These are phyloP conservation scores for Vidua macroura DNA, from an alignment of 2,113 vertebrate genomes.

Conservation along the genomic window DNA sequence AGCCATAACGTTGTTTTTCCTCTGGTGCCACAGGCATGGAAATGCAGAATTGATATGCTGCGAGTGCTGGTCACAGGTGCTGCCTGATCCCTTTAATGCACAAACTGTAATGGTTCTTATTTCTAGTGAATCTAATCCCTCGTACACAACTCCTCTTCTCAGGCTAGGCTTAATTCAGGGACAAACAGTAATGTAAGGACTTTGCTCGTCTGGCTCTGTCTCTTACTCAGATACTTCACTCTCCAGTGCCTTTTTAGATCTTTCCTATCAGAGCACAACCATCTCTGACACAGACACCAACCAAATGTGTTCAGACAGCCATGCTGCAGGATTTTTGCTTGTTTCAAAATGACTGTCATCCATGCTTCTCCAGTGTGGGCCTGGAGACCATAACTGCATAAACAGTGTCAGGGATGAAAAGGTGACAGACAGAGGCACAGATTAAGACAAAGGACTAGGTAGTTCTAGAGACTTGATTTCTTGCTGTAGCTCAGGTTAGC, in stretches of 20 bases:
- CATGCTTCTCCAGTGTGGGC: background rate
- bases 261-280: background rate
- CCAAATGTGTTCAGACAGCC: background rate
- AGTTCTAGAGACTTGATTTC: background rate
- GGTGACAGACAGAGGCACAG: background rate
- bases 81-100: background rate
- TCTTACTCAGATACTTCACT: background rate
- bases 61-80: background rate
- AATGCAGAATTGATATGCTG: conserved; percentile 5
- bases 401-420: background rate
- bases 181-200: background rate
- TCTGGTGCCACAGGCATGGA: background rate
- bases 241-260: background rate
- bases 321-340: background rate
- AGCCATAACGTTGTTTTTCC: background rate
- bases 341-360: background rate
- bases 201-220: background rate
- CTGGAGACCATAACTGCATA: background rate
- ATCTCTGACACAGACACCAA: background rate
- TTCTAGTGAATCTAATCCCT: background rate
- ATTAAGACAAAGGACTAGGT: background rate
- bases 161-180: background rate
- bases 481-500: background rate
- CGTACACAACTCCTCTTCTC: background rate
- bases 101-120: background rate